Evolutionary conservation across 1,140 invertebrate species (phyloP), one percentile per base, ranked within the genome.

Genomic region (Eupeodes corollae): DNA sequence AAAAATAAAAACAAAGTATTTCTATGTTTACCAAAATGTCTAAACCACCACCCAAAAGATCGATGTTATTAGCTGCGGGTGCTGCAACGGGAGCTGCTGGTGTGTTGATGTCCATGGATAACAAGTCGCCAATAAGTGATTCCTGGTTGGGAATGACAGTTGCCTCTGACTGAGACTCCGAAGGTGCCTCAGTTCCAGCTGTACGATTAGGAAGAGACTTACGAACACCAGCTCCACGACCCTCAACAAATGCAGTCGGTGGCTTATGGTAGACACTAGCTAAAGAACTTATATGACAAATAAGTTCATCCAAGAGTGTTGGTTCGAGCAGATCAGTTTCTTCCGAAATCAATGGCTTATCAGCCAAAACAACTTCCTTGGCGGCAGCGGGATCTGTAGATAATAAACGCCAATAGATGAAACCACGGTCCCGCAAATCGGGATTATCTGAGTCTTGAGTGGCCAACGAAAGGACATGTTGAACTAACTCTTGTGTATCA

Each of bases 401-500:
- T 13, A 99, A 73, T 18, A 99, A 75, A 42, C 96, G 81, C 97
- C 97, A 99, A 69, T 99, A 99, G 60, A 99, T 99, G 66, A 99
- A 99, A 32, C 97, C 97, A 55, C 97, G 83, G 69, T 99, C 97
- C 52, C 97, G 78, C 8, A 99, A 74, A 73, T 99, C 97, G 0
- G 97, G 97, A 73, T 99, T 99, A 67, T 99, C 97, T n/a, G 92
- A 97, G 69, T 99, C 95, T 73, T 97, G 91, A 2, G 92, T 95
- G 5, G 91, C 90, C 39, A 96, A 75, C 59, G 88, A 92, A 3
- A 96, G 76, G 2, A 95, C 91, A 61, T 88, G 82, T 67, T 99
- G 96, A 5, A 99, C 96, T 13, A 99, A 71, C 63, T 98, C 94
- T 73, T 99, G 96, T 1, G 96, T 99, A 67, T 99, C 94, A 0